Conservation (phyloP, 37 sponge, comb jelly and placozoan genomes). For the Trichoplax adhaerens region DNA sequence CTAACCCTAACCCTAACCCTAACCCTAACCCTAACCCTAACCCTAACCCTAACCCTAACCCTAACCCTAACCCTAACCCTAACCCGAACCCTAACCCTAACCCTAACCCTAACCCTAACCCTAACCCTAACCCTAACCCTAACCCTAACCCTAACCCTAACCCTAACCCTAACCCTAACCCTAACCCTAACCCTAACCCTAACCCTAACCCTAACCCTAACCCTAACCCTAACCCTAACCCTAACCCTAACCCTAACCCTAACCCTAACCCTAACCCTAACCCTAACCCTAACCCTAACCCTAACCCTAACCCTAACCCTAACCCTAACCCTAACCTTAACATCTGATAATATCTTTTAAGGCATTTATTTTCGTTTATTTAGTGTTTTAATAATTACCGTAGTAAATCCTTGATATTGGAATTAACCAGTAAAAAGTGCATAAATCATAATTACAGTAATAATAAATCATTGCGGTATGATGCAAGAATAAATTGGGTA, state of each 20-base stretch:
- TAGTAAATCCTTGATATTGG: no score
- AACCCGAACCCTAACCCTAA: constrained; percentile 49
- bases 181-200: constrained; percentile 35
- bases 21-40: constrained; percentile 39
- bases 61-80: constrained; percentile 51
- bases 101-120: constrained; percentile 42
- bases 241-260: constrained; percentile 38
- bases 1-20: constrained; percentile 37
- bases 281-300: constrained; percentile 51
- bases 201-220: constrained; percentile 34
- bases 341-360: no score
- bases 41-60: constrained; percentile 48
- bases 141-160: constrained; percentile 45
- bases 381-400: no score
- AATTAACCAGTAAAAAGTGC: no score
- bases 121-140: constrained; percentile 35
- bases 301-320: constrained; percentile 47
- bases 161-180: constrained; percentile 43
- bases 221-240: constrained; percentile 35
- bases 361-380: no score
- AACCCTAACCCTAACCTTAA: constrained; percentile 25
- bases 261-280: constrained; percentile 51
- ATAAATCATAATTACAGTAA: no score
- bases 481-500: no score
- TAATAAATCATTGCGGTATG: no score